Evolutionary conservation across 2,113 vertebrate genomes (phyloP).

Genomic region (Aythya baeri): DNA sequence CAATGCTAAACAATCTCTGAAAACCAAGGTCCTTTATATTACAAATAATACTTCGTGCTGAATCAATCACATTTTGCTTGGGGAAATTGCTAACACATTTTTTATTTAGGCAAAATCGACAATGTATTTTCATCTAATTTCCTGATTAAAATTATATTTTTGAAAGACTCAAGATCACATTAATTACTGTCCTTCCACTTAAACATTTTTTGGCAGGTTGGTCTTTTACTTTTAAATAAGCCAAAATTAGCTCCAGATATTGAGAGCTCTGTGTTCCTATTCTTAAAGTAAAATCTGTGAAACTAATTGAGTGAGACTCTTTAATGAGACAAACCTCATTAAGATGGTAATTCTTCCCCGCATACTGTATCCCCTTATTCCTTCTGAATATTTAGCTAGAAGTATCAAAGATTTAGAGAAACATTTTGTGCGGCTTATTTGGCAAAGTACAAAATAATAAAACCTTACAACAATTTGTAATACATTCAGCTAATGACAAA

Average conservation of each 20-base stretch:
- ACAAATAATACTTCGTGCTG: background rate
- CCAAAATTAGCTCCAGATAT: constrained; percentile 55
- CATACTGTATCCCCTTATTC: background rate
- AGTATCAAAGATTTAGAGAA: constrained; percentile 37
- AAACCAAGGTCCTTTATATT: background rate
- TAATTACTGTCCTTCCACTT: constrained; percentile 15
- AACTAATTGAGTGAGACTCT: constrained; percentile 59
- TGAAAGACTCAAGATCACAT: background rate
- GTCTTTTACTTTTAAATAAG: constrained; percentile 63
- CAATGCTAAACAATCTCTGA: background rate
- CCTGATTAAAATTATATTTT: background rate
- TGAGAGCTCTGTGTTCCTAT: constrained; percentile 42
- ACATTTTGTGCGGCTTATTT: constrained; percentile 39
- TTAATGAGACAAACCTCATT: constrained; percentile 71
- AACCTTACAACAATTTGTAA: background rate
- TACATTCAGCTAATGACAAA: background rate
- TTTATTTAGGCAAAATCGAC: background rate
- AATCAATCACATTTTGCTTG: background rate
- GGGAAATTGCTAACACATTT: constrained; percentile 18
- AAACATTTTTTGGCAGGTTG: constrained; percentile 51
- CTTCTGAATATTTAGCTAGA: constrained; percentile 56
- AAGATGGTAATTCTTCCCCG: constrained; percentile 54
- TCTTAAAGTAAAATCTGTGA: constrained; percentile 66
- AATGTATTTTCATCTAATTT: constrained; percentile 6
- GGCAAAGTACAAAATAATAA: constrained; percentile 19